phyloP scores from a whole-genome alignment of 2,888 invertebrate species.

The Rhagium mordax region DNA sequence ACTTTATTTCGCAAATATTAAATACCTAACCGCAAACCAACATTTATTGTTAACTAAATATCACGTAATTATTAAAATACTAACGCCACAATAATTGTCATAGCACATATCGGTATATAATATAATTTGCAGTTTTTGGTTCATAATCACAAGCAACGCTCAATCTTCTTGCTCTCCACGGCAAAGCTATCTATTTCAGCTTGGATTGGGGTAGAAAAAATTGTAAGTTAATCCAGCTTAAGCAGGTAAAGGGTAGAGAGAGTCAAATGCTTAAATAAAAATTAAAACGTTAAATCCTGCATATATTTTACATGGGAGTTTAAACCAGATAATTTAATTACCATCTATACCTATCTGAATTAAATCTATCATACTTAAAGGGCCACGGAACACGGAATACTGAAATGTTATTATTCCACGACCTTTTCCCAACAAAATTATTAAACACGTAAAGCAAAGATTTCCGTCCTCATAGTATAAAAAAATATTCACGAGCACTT shows the following conservation, averaged over 20 bases:
- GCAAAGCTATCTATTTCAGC: neutral
- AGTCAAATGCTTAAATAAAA: slow-evolving; percentile 21
- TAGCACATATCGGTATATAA: neutral
- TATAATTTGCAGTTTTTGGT: neutral
- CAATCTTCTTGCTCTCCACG: neutral
- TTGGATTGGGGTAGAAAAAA: slow-evolving; percentile 15
- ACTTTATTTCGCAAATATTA: too few relatives aligned
- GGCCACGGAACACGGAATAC: too few relatives aligned
- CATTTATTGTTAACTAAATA: neutral
- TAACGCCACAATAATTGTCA: neutral
- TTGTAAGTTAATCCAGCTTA: slow-evolving; percentile 25
- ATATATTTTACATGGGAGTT: slow-evolving; percentile 13
- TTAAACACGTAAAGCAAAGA: too few relatives aligned
- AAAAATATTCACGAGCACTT: too few relatives aligned
- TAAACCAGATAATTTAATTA: slow-evolving; percentile 19
- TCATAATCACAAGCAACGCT: neutral
- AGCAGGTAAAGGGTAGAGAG: slow-evolving; percentile 15
- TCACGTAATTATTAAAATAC: neutral
- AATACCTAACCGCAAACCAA: neutral
- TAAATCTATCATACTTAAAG: neutral
- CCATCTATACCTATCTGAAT: slow-evolving; percentile 1
- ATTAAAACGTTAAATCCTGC: slow-evolving; percentile 16
- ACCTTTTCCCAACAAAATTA: too few relatives aligned
- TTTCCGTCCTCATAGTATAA: too few relatives aligned
- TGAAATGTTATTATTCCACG: too few relatives aligned